Evolutionary conservation across 2,888 invertebrate genomes (phyloP), one percentile per base, ranked within the genome.

Genomic region (Ophion ellenae): DNA sequence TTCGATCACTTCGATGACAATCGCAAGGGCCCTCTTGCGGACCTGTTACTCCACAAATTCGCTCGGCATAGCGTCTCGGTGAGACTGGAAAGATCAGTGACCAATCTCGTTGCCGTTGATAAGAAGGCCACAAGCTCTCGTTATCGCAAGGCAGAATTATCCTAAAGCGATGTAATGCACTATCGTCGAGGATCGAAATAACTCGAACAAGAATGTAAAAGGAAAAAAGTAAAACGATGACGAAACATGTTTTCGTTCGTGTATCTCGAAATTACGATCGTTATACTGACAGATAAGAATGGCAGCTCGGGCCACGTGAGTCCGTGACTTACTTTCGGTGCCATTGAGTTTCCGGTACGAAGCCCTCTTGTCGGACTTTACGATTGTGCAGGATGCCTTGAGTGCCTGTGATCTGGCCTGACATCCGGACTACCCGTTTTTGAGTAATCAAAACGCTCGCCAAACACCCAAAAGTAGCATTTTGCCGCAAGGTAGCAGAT

Each of bases 41-140:
- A 5, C 53, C 17, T 14, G 14, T 53, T 17, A 17, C 14, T 53
- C 2, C 17, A 17, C 2, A 17, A 40, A 53, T 53, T 53, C 5
- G 17, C 53, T 53, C 53, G 53, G 17, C 11, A 53, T 53, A 32
- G 20, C 61, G 61, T 24, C 61, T n/a, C 24, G 20, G 14, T 28
- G 20, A 28, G 76, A 66, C 24, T 45, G n/a, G 45, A 45, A 70
- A 40, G 61, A 71, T 61, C 45, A 61, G 70, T 63, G 78, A 28
- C 47, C 70, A 70, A 63, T 64, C 64, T 63, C 14, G 64, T 61
- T 61, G 20, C 11, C n/a, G 14, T 14, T 59, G 32, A 9, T 28
- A 36, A 71, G 17, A n/a, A 59, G 17, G 67, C n/a, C 40, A 67
- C n/a, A 9, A 17, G 36, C 20, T 32, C n/a, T 57, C 28, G 28